Base-by-base conservation (phyloP, 2,113 vertebrate species). In the Menura novaehollandiae region DNA sequence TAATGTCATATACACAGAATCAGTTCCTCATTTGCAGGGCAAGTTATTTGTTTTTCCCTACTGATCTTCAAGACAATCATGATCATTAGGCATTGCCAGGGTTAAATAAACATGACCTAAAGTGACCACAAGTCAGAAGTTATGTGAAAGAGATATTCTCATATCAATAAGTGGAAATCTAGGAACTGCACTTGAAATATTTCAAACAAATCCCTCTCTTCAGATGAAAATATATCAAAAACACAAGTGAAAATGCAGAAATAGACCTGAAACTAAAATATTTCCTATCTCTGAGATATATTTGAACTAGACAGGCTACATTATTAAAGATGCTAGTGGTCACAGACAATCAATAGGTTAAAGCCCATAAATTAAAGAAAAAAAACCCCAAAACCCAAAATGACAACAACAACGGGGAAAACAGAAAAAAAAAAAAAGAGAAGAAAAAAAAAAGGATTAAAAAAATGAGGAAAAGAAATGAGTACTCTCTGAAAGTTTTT, bases 81-180 rank as follows among this genome's bases (percentile, higher is more conserved):
- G 52, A 85, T 86, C 68, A 92, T 88, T 72, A 88, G 55, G 72
- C 47, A 85, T 53, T 46, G 11, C 58, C 47, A 88, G 51, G 83
- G 77, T 94, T 91, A 93, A 93, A 95, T 30, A 97, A 96, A 89
- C n/a, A 44, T 15, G 64, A 95, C 88, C 92, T 68, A 13, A 91
- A 89, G 60, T 39, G 85, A 93, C 77, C 83, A 66, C 66, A 88
- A 78, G 83, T 85, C 64, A 78, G 37, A 92, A 83, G 23, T 81
- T 77, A 86, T 26, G 85, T 92, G 84, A 94, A 91, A 91, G 75
- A 94, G 80, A 91, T 32, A 75, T 28, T 68, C 68, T 72, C 47
- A n/a, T 35, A 64, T 81, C 69, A 75, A 0, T 90, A 89, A 89
- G 64, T 59, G 27, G 60, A 93, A 87, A 91, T 73, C 51, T 71